These are phyloP conservation scores for Temnothorax longispinosus DNA, from an alignment of 1,140 invertebrate genomes.

Conservation along the genomic window DNA sequence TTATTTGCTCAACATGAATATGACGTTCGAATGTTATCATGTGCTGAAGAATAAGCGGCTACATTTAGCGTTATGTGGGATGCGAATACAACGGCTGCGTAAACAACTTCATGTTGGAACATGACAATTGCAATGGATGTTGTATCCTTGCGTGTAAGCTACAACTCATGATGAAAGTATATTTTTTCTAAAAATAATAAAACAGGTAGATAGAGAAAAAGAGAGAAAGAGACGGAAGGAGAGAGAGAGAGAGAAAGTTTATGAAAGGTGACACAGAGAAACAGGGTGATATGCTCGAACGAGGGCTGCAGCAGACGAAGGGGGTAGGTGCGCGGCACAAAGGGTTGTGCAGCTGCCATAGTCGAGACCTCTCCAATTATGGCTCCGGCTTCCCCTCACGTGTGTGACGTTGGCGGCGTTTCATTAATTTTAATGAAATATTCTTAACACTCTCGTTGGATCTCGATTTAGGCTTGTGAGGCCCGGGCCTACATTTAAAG, in stretches of 20 bases:
- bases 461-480: background rate
- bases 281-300: constrained; percentile 37
- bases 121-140: constrained; percentile 21
- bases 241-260: constrained; percentile 39
- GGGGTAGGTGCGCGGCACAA: constrained; percentile 56
- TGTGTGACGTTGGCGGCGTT: constrained; percentile 75
- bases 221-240: background rate
- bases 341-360: constrained; percentile 60
- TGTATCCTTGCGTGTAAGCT: background rate
- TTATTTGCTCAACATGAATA: background rate
- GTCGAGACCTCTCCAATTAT: constrained; percentile 79
- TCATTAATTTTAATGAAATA: constrained; percentile 83
- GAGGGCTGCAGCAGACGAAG: constrained; percentile 28
- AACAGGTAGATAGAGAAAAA: background rate
- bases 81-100: background rate
- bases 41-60: constrained; percentile 9
- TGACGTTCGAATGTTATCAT: constrained; percentile 19
- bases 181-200: constrained; percentile 25
- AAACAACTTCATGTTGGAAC: constrained; percentile 3
- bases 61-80: constrained; percentile 32
- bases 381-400: constrained; percentile 42
- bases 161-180: background rate
- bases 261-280: constrained; percentile 28
- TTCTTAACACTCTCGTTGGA: constrained; percentile 72
- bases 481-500: too few species aligned